Evolutionary conservation across 2,888 invertebrate genomes (phyloP).

Genomic region (Pyralis farinalis): DNA sequence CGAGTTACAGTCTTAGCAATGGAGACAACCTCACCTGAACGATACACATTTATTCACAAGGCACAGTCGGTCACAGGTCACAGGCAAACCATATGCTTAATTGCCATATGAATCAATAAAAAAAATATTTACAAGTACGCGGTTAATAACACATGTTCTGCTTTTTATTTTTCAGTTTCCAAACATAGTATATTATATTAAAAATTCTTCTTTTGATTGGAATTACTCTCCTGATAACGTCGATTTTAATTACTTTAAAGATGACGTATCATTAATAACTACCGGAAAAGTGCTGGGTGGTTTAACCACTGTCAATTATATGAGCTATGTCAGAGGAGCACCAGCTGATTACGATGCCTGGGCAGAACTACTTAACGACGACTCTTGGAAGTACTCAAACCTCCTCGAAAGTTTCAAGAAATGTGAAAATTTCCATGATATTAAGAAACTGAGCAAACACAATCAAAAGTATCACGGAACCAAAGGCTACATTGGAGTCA

Average conservation of each 20-base stretch:
- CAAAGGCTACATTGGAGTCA: constrained; percentile 1
- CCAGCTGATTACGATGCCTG: constrained; percentile 6
- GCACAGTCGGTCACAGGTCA: no score
- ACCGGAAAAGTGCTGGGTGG: neutral
- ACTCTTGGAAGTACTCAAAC: constrained; percentile 6
- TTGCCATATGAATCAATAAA: no score
- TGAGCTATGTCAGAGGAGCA: neutral
- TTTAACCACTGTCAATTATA: neutral
- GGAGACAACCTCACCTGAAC: no score
- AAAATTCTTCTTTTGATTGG: neutral
- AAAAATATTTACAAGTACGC: no score
- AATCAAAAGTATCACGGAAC: constrained; percentile 4
- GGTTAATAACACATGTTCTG: no score
- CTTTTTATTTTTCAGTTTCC: neutral
- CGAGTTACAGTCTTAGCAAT: no score
- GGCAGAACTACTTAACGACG: constrained; percentile 3
- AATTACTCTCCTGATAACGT: neutral
- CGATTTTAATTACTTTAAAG: neutral
- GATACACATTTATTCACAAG: no score
- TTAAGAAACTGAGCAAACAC: neutral
- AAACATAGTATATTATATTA: neutral
- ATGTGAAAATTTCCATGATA: constrained; percentile 7
- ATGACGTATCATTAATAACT: neutral
- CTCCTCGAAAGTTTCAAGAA: constrained; percentile 9
- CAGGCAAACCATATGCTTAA: no score